These are phyloP conservation scores for Pedetes capensis DNA, from an alignment of 2,113 vertebrate species.

Conservation along the genomic window DNA sequence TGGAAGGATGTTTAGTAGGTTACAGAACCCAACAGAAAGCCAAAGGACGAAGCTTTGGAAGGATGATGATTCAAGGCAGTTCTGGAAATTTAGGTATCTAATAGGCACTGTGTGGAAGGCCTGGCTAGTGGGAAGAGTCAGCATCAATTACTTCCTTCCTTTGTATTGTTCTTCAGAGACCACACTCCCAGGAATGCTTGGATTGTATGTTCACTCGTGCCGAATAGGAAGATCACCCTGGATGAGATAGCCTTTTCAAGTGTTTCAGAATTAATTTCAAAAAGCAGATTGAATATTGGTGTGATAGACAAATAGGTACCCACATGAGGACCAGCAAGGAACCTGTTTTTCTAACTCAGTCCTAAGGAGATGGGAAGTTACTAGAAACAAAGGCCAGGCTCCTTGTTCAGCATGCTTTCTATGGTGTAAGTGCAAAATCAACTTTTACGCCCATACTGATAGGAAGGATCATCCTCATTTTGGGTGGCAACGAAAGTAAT, in stretches of 20 bases:
- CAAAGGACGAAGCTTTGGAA: background rate
- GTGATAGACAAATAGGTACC: background rate
- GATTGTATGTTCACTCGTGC: background rate
- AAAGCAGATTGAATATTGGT: background rate
- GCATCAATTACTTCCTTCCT: background rate
- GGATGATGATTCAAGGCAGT: background rate
- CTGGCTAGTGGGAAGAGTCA: background rate
- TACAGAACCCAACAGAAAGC: background rate
- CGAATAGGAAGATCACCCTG: background rate
- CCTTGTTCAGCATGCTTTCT: background rate
- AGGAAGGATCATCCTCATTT: background rate
- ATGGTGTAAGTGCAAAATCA: background rate
- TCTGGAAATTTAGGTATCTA: background rate
- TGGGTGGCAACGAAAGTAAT: background rate
- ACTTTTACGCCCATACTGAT: background rate
- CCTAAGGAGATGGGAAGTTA: background rate
- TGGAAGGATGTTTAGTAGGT: background rate
- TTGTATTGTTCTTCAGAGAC: background rate
- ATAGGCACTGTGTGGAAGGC: background rate
- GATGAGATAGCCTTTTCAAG: background rate
- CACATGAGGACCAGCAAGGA: background rate
- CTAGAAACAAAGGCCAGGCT: background rate
- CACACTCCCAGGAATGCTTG: background rate
- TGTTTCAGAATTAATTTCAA: background rate
- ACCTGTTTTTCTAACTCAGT: background rate